Evolutionary conservation across 2,797 vertebrate genomes (phyloP).

Genomic region (Sus cebifrons): DNA sequence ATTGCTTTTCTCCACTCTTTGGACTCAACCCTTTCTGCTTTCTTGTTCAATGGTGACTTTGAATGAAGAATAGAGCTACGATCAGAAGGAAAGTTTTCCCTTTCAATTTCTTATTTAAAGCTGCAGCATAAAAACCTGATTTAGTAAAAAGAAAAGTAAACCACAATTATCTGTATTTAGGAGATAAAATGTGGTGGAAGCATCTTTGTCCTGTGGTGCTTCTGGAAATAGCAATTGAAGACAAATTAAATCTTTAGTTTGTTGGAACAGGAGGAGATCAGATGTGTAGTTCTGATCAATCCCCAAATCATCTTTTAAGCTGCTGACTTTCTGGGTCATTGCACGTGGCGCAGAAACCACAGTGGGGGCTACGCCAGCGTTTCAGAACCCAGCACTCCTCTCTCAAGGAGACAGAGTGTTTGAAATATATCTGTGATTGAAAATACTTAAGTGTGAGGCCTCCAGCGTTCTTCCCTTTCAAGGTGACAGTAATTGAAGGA

Average conservation of each 20-base stretch:
- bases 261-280: neutral
- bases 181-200: neutral
- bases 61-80: conserved; percentile 56
- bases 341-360: accelerated
- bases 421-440: conserved; percentile 77
- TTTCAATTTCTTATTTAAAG: conserved; percentile 61
- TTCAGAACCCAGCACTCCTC: neutral
- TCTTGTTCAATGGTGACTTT: conserved; percentile 52
- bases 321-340: conserved; percentile 51
- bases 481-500: conserved; percentile 87
- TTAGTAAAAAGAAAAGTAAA: conserved; percentile 64
- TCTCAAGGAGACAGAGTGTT: conserved; percentile 65
- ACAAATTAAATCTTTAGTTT: conserved; percentile 62
- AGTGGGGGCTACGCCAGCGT: neutral
- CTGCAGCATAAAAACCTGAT: conserved; percentile 71
- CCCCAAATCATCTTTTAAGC: conserved; percentile 50
- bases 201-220: conserved; percentile 29
- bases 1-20: conserved; percentile 1
- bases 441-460: conserved; percentile 79
- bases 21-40: conserved; percentile 40
- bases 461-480: conserved; percentile 81
- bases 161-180: conserved; percentile 53
- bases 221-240: conserved; percentile 65
- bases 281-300: conserved; percentile 56
- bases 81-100: conserved; percentile 5